Evolutionary conservation across 2,888 invertebrate species (phyloP).

Genomic region (Drosophila eohydei): DNA sequence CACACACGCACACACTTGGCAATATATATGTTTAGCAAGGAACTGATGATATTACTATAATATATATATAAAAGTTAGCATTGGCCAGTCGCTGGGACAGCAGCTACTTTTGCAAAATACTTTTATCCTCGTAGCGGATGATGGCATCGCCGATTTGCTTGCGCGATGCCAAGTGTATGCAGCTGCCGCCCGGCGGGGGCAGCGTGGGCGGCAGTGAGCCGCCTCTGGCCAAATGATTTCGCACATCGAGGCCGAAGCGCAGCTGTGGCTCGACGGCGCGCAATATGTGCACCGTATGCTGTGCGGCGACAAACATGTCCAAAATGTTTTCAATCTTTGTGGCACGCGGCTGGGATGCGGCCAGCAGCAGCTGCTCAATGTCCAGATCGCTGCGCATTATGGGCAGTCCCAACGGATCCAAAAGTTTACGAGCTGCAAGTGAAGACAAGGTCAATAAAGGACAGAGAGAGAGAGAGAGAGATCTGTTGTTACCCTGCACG

Average conservation of each 20-base stretch:
- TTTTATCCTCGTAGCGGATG: conserved; percentile 84
- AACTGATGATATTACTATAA: conserved; percentile 53
- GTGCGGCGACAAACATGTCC: conserved; percentile 89
- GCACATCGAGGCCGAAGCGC: conserved; percentile 86
- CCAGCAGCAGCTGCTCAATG: conserved; percentile 86
- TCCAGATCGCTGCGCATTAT: conserved; percentile 88
- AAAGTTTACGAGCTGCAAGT: conserved; percentile 87
- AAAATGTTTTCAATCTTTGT: conserved; percentile 86
- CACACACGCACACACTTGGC: conserved; percentile 10
- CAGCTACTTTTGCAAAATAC: conserved; percentile 80
- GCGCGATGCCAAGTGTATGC: conserved; percentile 86
- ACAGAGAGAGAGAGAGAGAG: too few species aligned
- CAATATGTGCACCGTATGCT: conserved; percentile 89
- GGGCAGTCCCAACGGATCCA: conserved; percentile 86
- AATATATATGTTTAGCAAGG: conserved; percentile 50
- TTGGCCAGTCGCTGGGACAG: background rate
- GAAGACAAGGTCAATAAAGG: background rate
- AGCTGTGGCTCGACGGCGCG: conserved; percentile 93
- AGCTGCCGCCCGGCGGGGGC: conserved; percentile 72
- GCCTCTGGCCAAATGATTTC: conserved; percentile 72
- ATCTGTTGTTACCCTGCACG: conserved; percentile 86
- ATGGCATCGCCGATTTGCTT: conserved; percentile 85
- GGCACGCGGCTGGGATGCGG: conserved; percentile 58
- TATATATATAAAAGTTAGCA: conserved; percentile 42
- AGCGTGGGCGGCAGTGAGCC: conserved; percentile 57